Conservation (phyloP, 1,140 invertebrate species). For the Heliconius hewitsoni region DNA sequence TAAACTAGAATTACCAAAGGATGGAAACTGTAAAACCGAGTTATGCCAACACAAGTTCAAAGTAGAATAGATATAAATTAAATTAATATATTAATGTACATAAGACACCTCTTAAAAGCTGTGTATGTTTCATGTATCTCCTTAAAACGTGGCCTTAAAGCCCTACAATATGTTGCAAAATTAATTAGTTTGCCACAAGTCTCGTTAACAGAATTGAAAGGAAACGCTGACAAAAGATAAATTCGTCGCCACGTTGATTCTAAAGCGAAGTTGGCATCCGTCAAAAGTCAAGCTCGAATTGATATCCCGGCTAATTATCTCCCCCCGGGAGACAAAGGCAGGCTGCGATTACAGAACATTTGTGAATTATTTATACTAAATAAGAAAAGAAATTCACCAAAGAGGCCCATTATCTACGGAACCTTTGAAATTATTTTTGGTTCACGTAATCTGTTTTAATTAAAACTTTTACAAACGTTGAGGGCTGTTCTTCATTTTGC, state of each 20-base stretch:
- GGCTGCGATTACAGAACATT: slow-evolving; percentile 28
- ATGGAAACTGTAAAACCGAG: too few species aligned
- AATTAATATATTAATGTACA: background rate
- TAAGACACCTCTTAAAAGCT: background rate
- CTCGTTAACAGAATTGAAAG: slow-evolving; percentile 38
- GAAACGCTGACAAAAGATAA: slow-evolving; percentile 38
- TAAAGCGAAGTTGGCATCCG: slow-evolving; percentile 47
- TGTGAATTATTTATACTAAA: slow-evolving; percentile 32
- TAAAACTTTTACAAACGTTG: slow-evolving; percentile 15
- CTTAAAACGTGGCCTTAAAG: background rate
- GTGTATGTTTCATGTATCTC: background rate
- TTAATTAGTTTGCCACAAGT: slow-evolving; percentile 21
- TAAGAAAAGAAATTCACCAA: slow-evolving; percentile 22
- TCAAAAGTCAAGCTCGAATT: slow-evolving; percentile 44
- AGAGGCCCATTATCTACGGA: slow-evolving; percentile 9
- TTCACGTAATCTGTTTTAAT: slow-evolving; percentile 9
- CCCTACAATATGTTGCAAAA: slow-evolving; percentile 23
- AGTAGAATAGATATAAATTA: background rate
- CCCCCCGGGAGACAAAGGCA: slow-evolving; percentile 31
- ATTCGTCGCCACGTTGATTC: slow-evolving; percentile 38
- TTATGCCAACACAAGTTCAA: background rate
- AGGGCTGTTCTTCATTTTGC: background rate
- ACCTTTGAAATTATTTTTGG: slow-evolving; percentile 11
- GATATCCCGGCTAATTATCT: slow-evolving; percentile 56
- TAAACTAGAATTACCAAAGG: too few species aligned